Conservation (phyloP, 2,113 vertebrate species). For the Lepus europaeus region DNA sequence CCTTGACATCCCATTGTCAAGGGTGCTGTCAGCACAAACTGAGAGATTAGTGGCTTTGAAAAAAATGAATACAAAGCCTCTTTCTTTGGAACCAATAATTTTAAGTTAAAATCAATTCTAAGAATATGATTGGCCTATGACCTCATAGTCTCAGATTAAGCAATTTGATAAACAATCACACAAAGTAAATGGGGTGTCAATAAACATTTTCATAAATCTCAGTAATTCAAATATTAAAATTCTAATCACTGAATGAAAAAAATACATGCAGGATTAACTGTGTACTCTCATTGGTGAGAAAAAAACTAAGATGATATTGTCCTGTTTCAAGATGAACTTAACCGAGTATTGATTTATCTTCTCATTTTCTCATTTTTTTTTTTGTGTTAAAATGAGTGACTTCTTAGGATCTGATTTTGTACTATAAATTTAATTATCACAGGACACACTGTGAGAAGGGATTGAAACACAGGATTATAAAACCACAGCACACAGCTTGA, state of each 20-base stretch:
- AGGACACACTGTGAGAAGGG: neutral
- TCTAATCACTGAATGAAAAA: conserved; percentile 74
- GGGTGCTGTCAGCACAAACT: neutral
- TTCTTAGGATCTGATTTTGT: conserved; percentile 49
- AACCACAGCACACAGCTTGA: neutral
- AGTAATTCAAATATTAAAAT: conserved; percentile 78
- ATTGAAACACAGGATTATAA: neutral
- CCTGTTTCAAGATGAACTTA: conserved; percentile 57
- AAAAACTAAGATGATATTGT: conserved; percentile 78
- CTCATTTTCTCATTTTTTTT: no score
- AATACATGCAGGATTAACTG: conserved; percentile 79
- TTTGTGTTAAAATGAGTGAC: neutral
- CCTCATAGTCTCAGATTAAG: neutral
- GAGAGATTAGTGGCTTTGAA: neutral
- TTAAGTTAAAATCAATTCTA: neutral
- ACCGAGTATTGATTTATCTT: conserved; percentile 31
- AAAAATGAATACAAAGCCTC: neutral
- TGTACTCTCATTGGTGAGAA: conserved; percentile 71
- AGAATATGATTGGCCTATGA: neutral
- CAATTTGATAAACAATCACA: conserved; percentile 64
- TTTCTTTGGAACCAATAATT: conserved; percentile 4
- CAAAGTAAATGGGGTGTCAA: conserved; percentile 73
- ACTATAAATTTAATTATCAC: conserved; percentile 46
- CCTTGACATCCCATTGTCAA: neutral
- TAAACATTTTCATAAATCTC: conserved; percentile 79